Conservation (phyloP, 2,888 invertebrate genomes). For the Arrhopalites spinosus region DNA sequence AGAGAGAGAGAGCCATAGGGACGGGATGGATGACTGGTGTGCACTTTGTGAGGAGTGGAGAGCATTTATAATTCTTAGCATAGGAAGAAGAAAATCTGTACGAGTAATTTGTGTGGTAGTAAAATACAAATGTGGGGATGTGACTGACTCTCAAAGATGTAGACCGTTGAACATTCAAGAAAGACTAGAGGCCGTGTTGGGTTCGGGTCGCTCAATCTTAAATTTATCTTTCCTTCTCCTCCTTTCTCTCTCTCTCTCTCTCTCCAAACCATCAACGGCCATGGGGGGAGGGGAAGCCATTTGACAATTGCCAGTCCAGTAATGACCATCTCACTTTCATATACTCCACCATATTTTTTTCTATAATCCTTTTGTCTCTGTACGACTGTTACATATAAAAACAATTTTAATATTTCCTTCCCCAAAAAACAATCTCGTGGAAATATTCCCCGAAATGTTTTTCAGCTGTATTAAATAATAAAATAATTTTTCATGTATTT, state of each 20-base stretch:
- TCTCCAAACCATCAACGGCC: background rate
- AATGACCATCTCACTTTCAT: background rate
- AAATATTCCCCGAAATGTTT: too few species aligned
- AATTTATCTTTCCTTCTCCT: conserved; percentile 33
- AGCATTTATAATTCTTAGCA: too few species aligned
- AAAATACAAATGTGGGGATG: conserved; percentile 5
- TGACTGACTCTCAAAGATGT: too few species aligned
- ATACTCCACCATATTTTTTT: background rate
- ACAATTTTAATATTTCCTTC: too few species aligned
- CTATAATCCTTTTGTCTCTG: background rate
- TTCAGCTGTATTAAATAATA: too few species aligned
- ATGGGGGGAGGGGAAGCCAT: background rate
- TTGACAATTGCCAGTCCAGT: background rate
- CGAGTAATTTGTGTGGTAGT: background rate
- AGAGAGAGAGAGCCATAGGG: background rate
- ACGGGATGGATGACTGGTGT: background rate
- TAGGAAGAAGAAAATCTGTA: background rate
- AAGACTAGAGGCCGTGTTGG: background rate
- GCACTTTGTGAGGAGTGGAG: background rate
- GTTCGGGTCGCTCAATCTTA: conserved; percentile 22
- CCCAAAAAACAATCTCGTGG: too few species aligned
- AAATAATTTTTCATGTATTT: too few species aligned
- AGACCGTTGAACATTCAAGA: background rate
- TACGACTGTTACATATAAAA: too few species aligned
- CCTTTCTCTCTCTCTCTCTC: background rate